phyloP scores from a whole-genome alignment of 1,140 invertebrate genomes.

The Bombus sibiricus region DNA sequence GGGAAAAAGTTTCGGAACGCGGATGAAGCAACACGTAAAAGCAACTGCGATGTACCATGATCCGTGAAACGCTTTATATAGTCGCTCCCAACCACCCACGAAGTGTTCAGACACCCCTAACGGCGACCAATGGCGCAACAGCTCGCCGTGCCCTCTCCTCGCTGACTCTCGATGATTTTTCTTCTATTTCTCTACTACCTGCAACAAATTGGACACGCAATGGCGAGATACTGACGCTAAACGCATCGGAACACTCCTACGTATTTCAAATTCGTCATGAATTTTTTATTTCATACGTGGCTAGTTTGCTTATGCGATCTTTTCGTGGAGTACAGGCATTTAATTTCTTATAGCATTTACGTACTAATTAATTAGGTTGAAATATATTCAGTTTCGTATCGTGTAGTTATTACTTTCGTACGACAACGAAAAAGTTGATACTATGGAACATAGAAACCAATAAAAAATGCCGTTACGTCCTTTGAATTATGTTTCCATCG shows the following conservation, averaged over 20 bases:
- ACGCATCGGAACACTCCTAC: not conserved
- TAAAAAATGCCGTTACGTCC: not conserved
- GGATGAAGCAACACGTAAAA: slow-evolving; percentile 54
- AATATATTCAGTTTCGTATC: no score
- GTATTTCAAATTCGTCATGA: not conserved
- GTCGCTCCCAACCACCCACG: slow-evolving; percentile 54
- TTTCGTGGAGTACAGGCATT: no score
- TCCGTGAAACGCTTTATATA: slow-evolving; percentile 65
- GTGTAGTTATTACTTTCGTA: no score
- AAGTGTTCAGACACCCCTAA: slow-evolving; percentile 27
- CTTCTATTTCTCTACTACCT: not conserved
- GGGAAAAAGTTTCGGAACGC: not conserved
- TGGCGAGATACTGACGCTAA: not conserved
- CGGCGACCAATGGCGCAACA: slow-evolving; percentile 24
- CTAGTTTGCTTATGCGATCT: no score
- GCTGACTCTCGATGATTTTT: slow-evolving; percentile 12
- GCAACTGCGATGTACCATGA: slow-evolving; percentile 60
- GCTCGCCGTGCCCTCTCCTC: slow-evolving; percentile 34
- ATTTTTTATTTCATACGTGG: no score
- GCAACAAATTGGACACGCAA: not conserved
- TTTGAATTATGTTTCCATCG: not conserved
- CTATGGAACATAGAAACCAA: no score
- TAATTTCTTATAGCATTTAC: no score
- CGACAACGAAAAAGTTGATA: no score
- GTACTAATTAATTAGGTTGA: no score